These are phyloP conservation scores for Acinonyx jubatus DNA, from an alignment of 2,113 vertebrate species.

Conservation along the genomic window DNA sequence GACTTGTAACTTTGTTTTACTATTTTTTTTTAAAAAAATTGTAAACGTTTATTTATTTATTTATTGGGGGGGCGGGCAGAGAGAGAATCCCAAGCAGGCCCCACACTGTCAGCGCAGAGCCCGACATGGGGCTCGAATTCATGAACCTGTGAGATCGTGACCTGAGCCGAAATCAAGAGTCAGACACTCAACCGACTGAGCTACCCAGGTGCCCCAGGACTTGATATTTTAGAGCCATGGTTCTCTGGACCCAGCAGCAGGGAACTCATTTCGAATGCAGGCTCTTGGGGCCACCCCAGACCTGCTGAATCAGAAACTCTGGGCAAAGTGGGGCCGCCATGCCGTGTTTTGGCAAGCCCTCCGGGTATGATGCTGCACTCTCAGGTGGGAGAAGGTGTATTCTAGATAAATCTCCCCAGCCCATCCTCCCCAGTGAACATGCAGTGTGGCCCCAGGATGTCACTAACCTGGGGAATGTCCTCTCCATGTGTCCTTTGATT, in stretches of 20 bases:
- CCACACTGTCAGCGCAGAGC: no score
- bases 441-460: not conserved
- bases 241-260: not conserved
- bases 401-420: not conserved
- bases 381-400: not conserved
- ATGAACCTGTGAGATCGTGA: no score
- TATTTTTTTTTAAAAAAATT: no score
- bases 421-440: fast-evolving
- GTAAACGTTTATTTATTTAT: no score
- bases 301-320: not conserved
- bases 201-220: no score
- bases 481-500: not conserved
- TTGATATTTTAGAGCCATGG: not conserved
- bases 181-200: no score
- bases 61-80: no score
- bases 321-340: fast-evolving
- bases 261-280: not conserved
- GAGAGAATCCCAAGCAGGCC: no score
- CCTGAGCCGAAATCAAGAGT: no score
- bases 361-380: fast-evolving
- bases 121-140: no score
- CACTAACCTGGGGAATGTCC: not conserved
- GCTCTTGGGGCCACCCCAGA: not conserved
- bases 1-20: no score
- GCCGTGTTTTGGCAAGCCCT: not conserved